Conservation (phyloP, 2,888 invertebrate genomes). For the Zygaena filipendulae region DNA sequence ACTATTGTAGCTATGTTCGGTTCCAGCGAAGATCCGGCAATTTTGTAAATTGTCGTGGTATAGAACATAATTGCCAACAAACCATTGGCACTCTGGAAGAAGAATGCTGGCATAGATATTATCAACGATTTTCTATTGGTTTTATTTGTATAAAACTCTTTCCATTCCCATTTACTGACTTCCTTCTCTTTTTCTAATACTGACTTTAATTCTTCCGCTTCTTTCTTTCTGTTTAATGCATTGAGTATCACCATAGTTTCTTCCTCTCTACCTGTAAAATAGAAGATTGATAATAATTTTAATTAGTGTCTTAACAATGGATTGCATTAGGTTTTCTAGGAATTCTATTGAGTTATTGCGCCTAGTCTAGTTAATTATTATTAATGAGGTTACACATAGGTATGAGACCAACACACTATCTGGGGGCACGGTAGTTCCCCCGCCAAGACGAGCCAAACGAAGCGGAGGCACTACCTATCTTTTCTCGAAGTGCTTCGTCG, state of each 20-base stretch:
- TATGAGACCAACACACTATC: too few relatives aligned
- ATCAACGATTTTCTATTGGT: conserved; percentile 29
- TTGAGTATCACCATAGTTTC: conserved; percentile 21
- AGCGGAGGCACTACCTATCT: too few relatives aligned
- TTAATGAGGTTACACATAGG: too few relatives aligned
- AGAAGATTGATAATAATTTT: not conserved
- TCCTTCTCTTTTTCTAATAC: conserved; percentile 18
- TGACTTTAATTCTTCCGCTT: conserved; percentile 21
- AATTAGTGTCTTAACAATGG: too few relatives aligned
- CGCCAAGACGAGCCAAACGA: too few relatives aligned
- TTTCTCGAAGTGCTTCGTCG: too few relatives aligned
- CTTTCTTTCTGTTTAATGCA: conserved; percentile 27
- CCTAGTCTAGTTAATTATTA: too few relatives aligned
- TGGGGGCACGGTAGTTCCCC: too few relatives aligned
- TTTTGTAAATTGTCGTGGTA: conserved; percentile 28
- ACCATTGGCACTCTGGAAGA: conserved; percentile 31
- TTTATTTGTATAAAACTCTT: conserved; percentile 25
- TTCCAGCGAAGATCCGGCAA: conserved; percentile 27
- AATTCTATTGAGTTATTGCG: too few relatives aligned
- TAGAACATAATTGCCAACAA: conserved; percentile 26
- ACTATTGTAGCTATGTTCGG: conserved; percentile 32
- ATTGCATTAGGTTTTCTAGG: too few relatives aligned
- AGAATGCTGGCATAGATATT: conserved; percentile 23
- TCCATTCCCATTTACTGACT: conserved; percentile 21
- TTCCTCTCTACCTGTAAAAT: conserved; percentile 24